Evolutionary conservation across 1,140 invertebrate genomes (phyloP), one percentile per base, ranked within the genome.

Genomic region (Adelges cooleyi): DNA sequence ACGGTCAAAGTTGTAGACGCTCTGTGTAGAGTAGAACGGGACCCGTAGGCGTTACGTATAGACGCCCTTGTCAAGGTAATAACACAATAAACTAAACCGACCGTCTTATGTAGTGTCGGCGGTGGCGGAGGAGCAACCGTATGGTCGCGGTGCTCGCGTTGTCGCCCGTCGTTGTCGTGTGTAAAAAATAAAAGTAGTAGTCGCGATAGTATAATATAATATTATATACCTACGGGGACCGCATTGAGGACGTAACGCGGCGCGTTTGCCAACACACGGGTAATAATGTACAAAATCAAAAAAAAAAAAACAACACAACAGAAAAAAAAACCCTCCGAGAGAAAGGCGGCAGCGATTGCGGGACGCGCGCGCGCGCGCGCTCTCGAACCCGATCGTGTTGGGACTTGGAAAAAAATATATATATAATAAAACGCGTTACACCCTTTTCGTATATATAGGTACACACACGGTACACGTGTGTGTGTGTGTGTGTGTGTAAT

Each of bases 51-150:
- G 53, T 56, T 44, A 4, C n/a, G 36, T 22, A 38, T 22, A 44
- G 53, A 56, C 53, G 53, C 38, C 38, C 53, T 56, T 56, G 53
- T 56, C 53, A 56, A 56, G 53, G 53, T 56, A 38, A 56, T 23
- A 25, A 56, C 53, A 56, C 38, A 44, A 56, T 56, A 44, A 42
- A 42, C 33, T 56, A 33, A 33, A 33, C 29, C 29, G 11, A 33
- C 29, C 11, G 29, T 11, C 29, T 33, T 11, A 11, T 33, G 11
- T 33, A 33, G 29, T 33, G 29, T 5, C 29, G 5, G 29, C 11
- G 29, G 29, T 11, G 5, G 29, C 11, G 29, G 29, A 33, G 29
- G 29, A 33, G 29, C 29, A 11, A 33, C 29, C 29, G 29, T 33
- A 33, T 33, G 29, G 29, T 33, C 29, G 11, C 11, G 29, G 11